phyloP scores from a whole-genome alignment of 2,113 vertebrate genomes.

The Ochotona princeps region DNA sequence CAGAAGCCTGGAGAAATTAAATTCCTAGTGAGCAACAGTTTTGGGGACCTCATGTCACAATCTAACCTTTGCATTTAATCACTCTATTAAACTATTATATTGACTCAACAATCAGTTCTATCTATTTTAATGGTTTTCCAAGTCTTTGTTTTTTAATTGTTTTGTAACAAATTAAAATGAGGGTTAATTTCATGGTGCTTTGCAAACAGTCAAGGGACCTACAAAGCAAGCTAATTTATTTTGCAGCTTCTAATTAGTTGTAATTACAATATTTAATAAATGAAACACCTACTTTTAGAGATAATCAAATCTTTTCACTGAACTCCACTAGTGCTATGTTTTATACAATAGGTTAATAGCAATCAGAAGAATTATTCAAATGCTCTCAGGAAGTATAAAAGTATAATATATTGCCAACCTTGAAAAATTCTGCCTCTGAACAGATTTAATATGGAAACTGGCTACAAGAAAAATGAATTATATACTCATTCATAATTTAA shows the following conservation, averaged over 20 bases:
- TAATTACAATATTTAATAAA: conserved; percentile 88
- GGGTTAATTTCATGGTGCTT: conserved; percentile 47
- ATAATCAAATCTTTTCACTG: conserved; percentile 85
- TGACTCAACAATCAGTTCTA: conserved; percentile 22
- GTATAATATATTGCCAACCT: conserved; percentile 54
- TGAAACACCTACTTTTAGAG: conserved; percentile 73
- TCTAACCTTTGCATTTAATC: neutral
- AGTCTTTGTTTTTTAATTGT: conserved; percentile 35
- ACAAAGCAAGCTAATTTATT: conserved; percentile 73
- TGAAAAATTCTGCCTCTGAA: conserved; percentile 43
- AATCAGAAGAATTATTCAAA: conserved; percentile 59
- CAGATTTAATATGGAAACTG: neutral
- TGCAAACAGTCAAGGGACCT: conserved; percentile 64
- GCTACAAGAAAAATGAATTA: conserved; percentile 52
- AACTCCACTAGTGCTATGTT: conserved; percentile 66
- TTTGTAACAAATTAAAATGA: conserved; percentile 66
- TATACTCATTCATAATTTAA: conserved; percentile 44
- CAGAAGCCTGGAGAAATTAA: neutral
- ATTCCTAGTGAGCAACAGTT: neutral
- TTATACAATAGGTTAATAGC: conserved; percentile 65
- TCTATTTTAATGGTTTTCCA: neutral
- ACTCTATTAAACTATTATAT: conserved; percentile 32
- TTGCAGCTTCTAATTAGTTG: conserved; percentile 81
- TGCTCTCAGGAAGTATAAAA: conserved; percentile 37
- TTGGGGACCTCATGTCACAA: neutral